These are phyloP conservation scores for Gonioctena quinquepunctata DNA, from an alignment of 1,140 invertebrate genomes.

Conservation along the genomic window DNA sequence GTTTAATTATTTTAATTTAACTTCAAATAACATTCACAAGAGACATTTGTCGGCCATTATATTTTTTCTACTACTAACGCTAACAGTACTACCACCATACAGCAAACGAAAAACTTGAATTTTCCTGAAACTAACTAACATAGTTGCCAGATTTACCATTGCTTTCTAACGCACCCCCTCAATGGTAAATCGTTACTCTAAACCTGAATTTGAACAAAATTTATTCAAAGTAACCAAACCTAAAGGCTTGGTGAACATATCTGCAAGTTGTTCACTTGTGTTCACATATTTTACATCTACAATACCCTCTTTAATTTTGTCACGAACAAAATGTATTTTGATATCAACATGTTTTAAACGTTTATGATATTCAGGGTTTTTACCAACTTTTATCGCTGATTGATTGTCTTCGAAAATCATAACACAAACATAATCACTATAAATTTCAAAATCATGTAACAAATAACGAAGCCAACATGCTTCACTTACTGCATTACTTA, in stretches of 20 bases:
- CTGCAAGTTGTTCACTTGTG: neutral
- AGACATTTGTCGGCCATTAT: no score
- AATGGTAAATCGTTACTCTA: no score
- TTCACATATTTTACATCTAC: neutral
- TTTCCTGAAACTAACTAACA: no score
- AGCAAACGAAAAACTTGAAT: no score
- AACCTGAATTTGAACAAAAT: no score
- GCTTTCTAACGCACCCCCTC: no score
- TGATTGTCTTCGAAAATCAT: constrained; percentile 29
- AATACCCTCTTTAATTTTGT: constrained; percentile 13
- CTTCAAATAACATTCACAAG: no score
- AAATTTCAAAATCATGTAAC: constrained; percentile 4
- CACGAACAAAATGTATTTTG: constrained; percentile 43
- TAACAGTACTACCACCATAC: no score
- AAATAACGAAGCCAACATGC: constrained; percentile 16
- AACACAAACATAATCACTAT: neutral
- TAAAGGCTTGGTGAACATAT: neutral
- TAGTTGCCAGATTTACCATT: no score
- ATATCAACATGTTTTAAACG: constrained; percentile 51
- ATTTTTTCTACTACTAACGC: no score
- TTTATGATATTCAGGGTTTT: constrained; percentile 41
- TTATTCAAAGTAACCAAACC: no score
- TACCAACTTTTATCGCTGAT: constrained; percentile 41
- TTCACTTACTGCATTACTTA: constrained; percentile 22
- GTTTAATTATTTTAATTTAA: no score